Conservation (phyloP, 2,888 invertebrate species). For the Camponotus fellah region DNA sequence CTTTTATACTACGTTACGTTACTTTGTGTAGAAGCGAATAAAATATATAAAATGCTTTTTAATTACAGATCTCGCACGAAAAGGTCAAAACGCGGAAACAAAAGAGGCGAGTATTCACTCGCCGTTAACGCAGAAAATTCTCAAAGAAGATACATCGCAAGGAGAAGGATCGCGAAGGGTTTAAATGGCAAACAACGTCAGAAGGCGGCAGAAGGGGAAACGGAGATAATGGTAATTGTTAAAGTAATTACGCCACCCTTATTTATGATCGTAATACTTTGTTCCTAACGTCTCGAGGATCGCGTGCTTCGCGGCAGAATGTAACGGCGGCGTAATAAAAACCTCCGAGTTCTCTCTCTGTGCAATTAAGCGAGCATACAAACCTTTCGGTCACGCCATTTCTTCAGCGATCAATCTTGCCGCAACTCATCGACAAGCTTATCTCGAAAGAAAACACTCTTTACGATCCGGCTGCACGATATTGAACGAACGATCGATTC, state of each 20-base stretch:
- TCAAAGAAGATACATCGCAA: constrained; percentile 26
- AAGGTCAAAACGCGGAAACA: constrained; percentile 3
- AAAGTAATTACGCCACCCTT: constrained; percentile 55
- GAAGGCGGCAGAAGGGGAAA: constrained; percentile 23
- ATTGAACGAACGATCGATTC: constrained; percentile 29
- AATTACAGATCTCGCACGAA: background rate
- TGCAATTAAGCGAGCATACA: constrained; percentile 70
- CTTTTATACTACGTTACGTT: background rate
- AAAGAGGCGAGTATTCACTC: constrained; percentile 13
- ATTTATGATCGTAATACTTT: constrained; percentile 61
- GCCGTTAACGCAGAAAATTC: constrained; percentile 6
- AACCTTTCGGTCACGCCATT: constrained; percentile 73
- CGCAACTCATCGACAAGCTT: constrained; percentile 67
- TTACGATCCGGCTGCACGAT: constrained; percentile 42
- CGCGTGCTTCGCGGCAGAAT: constrained; percentile 70
- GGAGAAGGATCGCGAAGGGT: constrained; percentile 32
- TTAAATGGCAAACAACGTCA: constrained; percentile 47
- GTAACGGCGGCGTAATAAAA: constrained; percentile 70
- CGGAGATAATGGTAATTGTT: constrained; percentile 66
- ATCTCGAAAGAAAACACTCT: constrained; percentile 62
- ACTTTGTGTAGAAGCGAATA: background rate
- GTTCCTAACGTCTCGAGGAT: constrained; percentile 65
- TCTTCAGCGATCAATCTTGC: constrained; percentile 62
- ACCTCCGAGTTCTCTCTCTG: constrained; percentile 50
- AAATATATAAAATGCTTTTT: background rate